These are phyloP conservation scores for Epistrophe grossulariae DNA, from an alignment of 2,888 invertebrate species.

Conservation along the genomic window DNA sequence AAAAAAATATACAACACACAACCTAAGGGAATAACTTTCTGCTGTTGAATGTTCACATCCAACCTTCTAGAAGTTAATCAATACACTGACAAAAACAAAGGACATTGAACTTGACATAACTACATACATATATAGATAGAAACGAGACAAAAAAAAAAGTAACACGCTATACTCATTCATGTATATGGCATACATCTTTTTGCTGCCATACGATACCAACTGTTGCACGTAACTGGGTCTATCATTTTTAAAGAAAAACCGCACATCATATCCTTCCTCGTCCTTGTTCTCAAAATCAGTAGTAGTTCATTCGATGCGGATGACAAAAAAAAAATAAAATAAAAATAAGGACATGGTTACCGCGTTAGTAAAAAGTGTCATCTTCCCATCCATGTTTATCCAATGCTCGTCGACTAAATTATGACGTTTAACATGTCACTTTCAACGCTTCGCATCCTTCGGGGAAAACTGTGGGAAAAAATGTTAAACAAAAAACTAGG, in stretches of 20 bases:
- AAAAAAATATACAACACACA: slow-evolving; percentile 8
- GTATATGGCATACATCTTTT: slow-evolving; percentile 15
- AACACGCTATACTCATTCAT: slow-evolving; percentile 38
- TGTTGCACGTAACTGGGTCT: slow-evolving; percentile 61
- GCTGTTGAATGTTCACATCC: slow-evolving; percentile 25
- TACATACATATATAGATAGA: too few species aligned
- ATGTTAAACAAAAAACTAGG: background rate
- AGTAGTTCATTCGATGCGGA: slow-evolving; percentile 20
- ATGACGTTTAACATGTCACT: slow-evolving; percentile 73
- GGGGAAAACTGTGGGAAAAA: slow-evolving; percentile 66
- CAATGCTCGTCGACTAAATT: slow-evolving; percentile 68
- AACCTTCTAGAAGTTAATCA: slow-evolving; percentile 57
- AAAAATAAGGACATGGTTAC: slow-evolving; percentile 37
- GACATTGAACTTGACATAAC: slow-evolving; percentile 70
- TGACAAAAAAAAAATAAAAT: slow-evolving; percentile 2
- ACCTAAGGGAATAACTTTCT: slow-evolving; percentile 52
- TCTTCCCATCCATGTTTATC: slow-evolving; percentile 62
- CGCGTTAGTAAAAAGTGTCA: slow-evolving; percentile 66
- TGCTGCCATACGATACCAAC: slow-evolving; percentile 71
- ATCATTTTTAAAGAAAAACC: slow-evolving; percentile 51
- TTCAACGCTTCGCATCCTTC: slow-evolving; percentile 63
- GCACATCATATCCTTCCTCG: slow-evolving; percentile 57
- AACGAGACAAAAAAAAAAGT: slow-evolving; percentile 9
- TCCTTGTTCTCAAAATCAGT: slow-evolving; percentile 50
- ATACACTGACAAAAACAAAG: slow-evolving; percentile 48